phyloP scores from a whole-genome alignment of 2,888 invertebrate genomes.

The Drosophila anceps region DNA sequence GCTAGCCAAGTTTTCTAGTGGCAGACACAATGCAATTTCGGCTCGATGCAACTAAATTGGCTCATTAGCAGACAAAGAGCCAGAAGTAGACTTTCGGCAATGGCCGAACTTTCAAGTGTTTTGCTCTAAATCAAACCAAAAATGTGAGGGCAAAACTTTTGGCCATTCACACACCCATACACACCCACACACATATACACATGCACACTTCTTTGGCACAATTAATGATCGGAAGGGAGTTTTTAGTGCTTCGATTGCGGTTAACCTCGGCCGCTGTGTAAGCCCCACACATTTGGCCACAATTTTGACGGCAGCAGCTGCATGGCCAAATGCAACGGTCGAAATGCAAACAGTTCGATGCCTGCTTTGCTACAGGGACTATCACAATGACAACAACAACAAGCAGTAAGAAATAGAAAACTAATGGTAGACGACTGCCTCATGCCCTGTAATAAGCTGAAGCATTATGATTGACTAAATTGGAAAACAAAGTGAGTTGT shows the following conservation, averaged over 20 bases:
- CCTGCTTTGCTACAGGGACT: conserved; percentile 59
- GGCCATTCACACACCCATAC: conserved; percentile 14
- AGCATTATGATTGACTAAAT: neutral
- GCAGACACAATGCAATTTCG: conserved; percentile 61
- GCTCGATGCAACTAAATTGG: conserved; percentile 77
- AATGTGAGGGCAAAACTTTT: conserved; percentile 55
- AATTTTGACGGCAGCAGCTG: conserved; percentile 75
- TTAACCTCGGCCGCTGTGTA: conserved; percentile 62
- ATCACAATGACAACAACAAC: conserved; percentile 31
- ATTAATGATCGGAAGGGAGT: conserved; percentile 65
- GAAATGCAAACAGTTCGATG: conserved; percentile 77
- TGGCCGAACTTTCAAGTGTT: conserved; percentile 68
- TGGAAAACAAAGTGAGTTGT: neutral
- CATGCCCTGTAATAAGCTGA: neutral
- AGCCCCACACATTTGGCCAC: conserved; percentile 59
- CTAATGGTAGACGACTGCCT: neutral
- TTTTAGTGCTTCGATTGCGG: conserved; percentile 62
- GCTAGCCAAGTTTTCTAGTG: conserved; percentile 63
- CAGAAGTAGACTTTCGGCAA: conserved; percentile 37
- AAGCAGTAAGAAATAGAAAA: neutral
- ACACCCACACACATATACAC: conserved; percentile 1
- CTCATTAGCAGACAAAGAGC: conserved; percentile 75
- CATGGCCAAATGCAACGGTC: conserved; percentile 70
- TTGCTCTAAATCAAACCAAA: conserved; percentile 73
- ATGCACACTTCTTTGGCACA: conserved; percentile 46